Percentiles rank a stretch among this genome's conserved stretches.
Evolutionary conservation across 2,113 vertebrate species (phyloP).

Genomic region (Orycteropus afer): DNA sequence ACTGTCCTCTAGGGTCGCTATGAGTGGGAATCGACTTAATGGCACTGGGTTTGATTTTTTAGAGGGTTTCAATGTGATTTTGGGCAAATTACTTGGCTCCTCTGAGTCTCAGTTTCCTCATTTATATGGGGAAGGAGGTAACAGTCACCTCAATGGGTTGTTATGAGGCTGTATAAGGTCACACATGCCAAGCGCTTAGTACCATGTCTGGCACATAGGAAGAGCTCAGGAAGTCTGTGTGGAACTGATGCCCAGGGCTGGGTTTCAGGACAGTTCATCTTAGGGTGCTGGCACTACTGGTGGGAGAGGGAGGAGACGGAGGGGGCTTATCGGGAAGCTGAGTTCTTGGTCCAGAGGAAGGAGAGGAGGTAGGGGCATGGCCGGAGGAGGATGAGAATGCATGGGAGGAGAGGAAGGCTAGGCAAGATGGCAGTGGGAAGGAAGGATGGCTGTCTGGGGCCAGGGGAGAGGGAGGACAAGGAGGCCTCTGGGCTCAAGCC

Average conservation of each 20-base stretch:
- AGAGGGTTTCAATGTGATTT: not conserved
- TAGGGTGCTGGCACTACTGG: not conserved
- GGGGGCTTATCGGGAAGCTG: not conserved
- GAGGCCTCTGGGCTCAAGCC: not conserved
- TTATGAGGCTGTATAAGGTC: not conserved
- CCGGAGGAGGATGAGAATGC: not conserved
- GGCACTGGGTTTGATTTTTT: too few relatives aligned
- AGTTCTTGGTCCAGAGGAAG: not conserved
- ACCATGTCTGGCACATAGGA: not conserved
- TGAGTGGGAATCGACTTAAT: too few relatives aligned
- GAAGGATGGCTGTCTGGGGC: not conserved
- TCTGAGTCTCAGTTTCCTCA: not conserved
- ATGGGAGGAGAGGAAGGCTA: not conserved
- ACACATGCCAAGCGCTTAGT: rapidly evolving
- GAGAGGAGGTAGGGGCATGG: not conserved
- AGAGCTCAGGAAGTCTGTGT: not conserved
- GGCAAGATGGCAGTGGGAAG: not conserved
- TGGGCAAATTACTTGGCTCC: not conserved
- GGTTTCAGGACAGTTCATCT: not conserved
- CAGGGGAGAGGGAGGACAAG: not conserved
- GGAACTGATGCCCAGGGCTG: not conserved
- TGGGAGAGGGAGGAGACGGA: not conserved
- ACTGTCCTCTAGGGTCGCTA: too few relatives aligned
- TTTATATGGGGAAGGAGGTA: not conserved
- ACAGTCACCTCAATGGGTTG: not conserved